Conservation (phyloP, 2,888 invertebrate species). For the Limnephilus lunatus region DNA sequence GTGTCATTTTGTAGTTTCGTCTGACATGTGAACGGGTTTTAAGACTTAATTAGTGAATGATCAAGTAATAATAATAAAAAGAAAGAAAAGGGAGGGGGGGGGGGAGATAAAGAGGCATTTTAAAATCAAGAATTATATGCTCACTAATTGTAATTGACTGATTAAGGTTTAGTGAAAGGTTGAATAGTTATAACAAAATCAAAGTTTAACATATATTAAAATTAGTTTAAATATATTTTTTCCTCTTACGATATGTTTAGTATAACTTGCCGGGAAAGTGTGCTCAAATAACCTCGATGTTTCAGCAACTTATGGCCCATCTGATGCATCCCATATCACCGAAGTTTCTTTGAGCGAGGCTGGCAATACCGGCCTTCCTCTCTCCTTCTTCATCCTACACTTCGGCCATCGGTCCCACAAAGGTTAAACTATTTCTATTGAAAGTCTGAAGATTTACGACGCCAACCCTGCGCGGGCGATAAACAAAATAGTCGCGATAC, state of each 20-base stretch:
- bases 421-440: slow-evolving; percentile 64
- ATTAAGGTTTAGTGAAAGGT: too few relatives aligned
- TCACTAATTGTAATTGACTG: too few relatives aligned
- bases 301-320: background rate
- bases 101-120: too few relatives aligned
- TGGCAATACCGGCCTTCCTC: slow-evolving; percentile 29
- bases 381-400: slow-evolving; percentile 15
- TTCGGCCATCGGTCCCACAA: slow-evolving; percentile 60
- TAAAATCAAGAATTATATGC: too few relatives aligned
- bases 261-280: background rate
- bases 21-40: too few relatives aligned
- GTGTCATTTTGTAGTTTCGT: too few relatives aligned
- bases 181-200: background rate
- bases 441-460: slow-evolving; percentile 57
- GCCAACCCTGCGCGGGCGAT: slow-evolving; percentile 38
- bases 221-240: background rate
- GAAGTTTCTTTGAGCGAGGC: background rate
- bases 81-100: too few relatives aligned
- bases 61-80: too few relatives aligned
- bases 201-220: background rate
- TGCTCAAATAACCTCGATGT: background rate
- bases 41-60: too few relatives aligned
- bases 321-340: background rate
- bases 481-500: slow-evolving; percentile 29
- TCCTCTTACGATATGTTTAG: background rate